Evolutionary conservation across 1,140 invertebrate species (phyloP).

Genomic region (Diabrotica undecimpunctata): DNA sequence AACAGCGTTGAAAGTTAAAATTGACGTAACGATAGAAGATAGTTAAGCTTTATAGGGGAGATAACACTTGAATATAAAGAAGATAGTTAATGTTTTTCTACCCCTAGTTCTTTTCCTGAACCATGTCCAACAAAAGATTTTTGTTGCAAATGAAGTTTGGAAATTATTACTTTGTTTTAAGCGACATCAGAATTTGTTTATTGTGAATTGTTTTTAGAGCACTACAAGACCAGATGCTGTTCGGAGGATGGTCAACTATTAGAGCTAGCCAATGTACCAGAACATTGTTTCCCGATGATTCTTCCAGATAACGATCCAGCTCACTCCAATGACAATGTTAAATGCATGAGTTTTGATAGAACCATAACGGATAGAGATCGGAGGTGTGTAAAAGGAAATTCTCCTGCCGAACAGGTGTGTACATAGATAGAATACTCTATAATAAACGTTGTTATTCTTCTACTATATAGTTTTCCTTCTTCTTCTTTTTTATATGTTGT

Average conservation of each 20-base stretch:
- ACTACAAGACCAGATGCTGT: conserved; percentile 67
- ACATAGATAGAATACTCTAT: conserved; percentile 13
- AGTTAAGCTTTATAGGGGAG: no score
- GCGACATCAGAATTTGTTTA: background rate
- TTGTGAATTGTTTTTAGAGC: conserved; percentile 50
- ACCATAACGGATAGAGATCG: conserved; percentile 67
- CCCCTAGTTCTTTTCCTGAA: no score
- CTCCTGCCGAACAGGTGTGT: conserved; percentile 69
- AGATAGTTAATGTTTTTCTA: no score
- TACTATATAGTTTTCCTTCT: background rate
- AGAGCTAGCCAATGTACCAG: conserved; percentile 47
- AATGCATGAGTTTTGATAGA: conserved; percentile 83
- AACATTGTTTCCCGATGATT: conserved; percentile 79
- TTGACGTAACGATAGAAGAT: no score
- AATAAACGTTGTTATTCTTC: background rate
- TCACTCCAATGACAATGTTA: conserved; percentile 61
- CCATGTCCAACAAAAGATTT: no score
- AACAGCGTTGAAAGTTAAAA: no score
- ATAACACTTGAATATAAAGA: no score
- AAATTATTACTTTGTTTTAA: no score
- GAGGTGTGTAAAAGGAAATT: conserved; percentile 57
- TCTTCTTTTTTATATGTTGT: no score
- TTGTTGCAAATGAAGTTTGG: no score
- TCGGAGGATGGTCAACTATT: conserved; percentile 61
- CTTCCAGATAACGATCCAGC: conserved; percentile 79